These are phyloP conservation scores for Natrix natrix DNA, from an alignment of 2,797 vertebrate genomes.

Conservation along the genomic window DNA sequence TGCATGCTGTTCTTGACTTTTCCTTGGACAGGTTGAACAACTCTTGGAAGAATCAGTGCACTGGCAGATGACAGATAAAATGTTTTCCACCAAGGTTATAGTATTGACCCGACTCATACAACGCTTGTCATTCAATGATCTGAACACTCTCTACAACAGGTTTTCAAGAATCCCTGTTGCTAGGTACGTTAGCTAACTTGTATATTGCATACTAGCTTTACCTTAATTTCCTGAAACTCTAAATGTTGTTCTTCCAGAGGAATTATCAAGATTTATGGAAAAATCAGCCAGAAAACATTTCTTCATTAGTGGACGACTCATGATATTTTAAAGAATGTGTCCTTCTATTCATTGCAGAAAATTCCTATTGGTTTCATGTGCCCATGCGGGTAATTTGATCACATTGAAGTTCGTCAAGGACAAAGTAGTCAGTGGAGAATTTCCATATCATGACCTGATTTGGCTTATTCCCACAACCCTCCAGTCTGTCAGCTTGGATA, in stretches of 20 bases:
- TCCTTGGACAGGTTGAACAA: slow-evolving; percentile 71
- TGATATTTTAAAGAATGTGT: background rate
- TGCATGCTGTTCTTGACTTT: background rate
- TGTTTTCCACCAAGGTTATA: background rate
- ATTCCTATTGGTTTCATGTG: slow-evolving; percentile 78
- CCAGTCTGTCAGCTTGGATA: slow-evolving; percentile 67
- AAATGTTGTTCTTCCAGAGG: background rate
- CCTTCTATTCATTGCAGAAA: slow-evolving; percentile 60
- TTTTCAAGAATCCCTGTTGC: slow-evolving; percentile 67
- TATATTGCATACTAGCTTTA: no score
- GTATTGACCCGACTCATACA: background rate
- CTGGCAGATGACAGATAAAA: background rate
- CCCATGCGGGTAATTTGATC: slow-evolving; percentile 71
- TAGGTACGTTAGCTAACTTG: slow-evolving; percentile 72
- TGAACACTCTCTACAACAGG: slow-evolving; percentile 78
- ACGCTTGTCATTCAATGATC: background rate
- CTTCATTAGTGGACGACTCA: background rate
- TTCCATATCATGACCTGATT: slow-evolving; percentile 70
- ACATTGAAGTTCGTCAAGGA: slow-evolving; percentile 76
- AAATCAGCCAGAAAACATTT: background rate
- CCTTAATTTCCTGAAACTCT: background rate
- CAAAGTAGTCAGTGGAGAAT: slow-evolving; percentile 67
- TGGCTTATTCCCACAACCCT: slow-evolving; percentile 68
- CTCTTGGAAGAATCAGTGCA: slow-evolving; percentile 74
- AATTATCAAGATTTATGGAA: background rate